These are phyloP conservation scores for Leucophenga montana DNA, from an alignment of 2,888 invertebrate genomes.

Conservation along the genomic window DNA sequence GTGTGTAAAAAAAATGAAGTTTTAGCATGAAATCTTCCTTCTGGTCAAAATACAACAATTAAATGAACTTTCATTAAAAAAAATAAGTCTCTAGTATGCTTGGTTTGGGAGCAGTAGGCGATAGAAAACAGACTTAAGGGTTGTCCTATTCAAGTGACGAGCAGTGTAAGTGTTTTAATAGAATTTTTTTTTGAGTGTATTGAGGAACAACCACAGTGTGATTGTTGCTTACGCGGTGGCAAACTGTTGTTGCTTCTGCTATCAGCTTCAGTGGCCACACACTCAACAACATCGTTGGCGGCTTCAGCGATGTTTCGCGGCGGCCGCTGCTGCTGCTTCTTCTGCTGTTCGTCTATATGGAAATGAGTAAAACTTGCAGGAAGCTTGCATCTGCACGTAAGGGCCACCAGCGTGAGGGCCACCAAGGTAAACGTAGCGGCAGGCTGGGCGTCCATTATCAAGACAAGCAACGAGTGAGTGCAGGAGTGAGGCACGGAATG, in stretches of 20 bases:
- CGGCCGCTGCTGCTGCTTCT: neutral
- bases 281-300: neutral
- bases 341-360: conserved; percentile 15
- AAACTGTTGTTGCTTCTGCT: neutral
- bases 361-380: conserved; percentile 21
- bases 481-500: neutral
- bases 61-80: too few relatives aligned
- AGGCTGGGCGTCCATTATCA: neutral
- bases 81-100: too few relatives aligned
- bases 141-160: too few relatives aligned
- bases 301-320: neutral
- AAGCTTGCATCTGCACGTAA: conserved; percentile 25
- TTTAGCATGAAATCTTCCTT: too few relatives aligned
- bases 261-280: neutral
- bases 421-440: conserved; percentile 1
- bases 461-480: neutral
- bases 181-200: too few relatives aligned
- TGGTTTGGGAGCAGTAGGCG: too few relatives aligned
- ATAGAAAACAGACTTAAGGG: too few relatives aligned
- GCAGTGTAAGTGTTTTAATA: too few relatives aligned
- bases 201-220: neutral
- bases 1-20: too few relatives aligned
- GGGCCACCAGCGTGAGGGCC: conserved; percentile 12
- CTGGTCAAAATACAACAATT: too few relatives aligned
- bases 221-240: conserved; percentile 19